Evolutionary conservation across 2,888 invertebrate genomes (phyloP).

Genomic region (Cotesia congregata): DNA sequence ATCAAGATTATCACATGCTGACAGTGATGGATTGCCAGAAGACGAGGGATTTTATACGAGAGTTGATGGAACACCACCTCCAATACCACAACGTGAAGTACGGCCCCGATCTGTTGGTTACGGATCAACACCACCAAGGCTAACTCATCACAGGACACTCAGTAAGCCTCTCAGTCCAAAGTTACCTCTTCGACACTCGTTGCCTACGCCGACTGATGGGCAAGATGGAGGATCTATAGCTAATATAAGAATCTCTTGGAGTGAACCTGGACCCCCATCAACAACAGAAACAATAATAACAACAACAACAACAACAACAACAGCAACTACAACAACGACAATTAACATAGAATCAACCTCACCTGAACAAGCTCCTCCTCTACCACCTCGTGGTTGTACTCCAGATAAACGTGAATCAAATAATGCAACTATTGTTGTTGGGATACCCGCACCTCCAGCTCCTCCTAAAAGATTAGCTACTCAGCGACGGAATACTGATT

Average conservation of each 20-base stretch:
- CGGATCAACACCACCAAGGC: slow-evolving; percentile 68
- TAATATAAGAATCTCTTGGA: slow-evolving; percentile 74
- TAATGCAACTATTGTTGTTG: slow-evolving; percentile 64
- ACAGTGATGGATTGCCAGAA: slow-evolving; percentile 63
- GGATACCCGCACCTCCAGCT: slow-evolving; percentile 62
- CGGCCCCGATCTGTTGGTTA: slow-evolving; percentile 76
- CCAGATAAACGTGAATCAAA: slow-evolving; percentile 74
- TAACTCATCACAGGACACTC: slow-evolving; percentile 68
- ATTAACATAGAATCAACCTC: no score
- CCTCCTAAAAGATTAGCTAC: slow-evolving; percentile 69
- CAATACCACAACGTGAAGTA: slow-evolving; percentile 75
- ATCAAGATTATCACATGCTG: slow-evolving; percentile 60
- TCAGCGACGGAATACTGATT: slow-evolving; percentile 65
- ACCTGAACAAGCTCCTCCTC: slow-evolving; percentile 77
- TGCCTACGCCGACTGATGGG: slow-evolving; percentile 72
- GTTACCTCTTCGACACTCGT: slow-evolving; percentile 71
- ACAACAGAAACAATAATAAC: no score
- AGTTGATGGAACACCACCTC: slow-evolving; percentile 70
- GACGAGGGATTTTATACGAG: slow-evolving; percentile 67
- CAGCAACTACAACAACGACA: no score
- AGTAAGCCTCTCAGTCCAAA: slow-evolving; percentile 75
- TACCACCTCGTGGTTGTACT: slow-evolving; percentile 84
- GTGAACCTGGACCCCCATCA: slow-evolving; percentile 69
- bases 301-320: no score
- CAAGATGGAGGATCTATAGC: slow-evolving; percentile 57